Percentiles rank a stretch among this genome's conserved stretches.
phyloP scores from a whole-genome alignment of 2,797 vertebrate genomes.

The Lacerta viridis region DNA sequence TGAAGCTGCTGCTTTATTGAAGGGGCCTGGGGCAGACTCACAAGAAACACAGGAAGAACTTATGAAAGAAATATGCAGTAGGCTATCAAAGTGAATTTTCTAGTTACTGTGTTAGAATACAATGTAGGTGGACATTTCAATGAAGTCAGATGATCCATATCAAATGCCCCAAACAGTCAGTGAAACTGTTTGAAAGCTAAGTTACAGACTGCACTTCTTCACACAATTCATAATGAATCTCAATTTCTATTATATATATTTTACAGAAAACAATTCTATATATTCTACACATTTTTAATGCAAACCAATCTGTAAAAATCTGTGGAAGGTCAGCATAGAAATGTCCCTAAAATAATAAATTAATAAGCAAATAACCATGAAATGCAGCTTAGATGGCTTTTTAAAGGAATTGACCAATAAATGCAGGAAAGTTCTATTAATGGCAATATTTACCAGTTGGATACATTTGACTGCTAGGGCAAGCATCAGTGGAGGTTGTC shows the following conservation, averaged over 20 bases:
- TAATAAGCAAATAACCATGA: too few species aligned
- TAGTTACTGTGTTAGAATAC: too few species aligned
- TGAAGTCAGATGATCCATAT: neutral
- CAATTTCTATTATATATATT: neutral
- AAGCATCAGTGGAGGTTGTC: neutral
- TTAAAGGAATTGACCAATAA: too few species aligned
- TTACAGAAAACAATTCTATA: too few species aligned
- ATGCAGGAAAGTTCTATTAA: too few species aligned
- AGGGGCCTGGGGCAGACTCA: neutral
- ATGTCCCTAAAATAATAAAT: too few species aligned
- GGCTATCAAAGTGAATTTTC: too few species aligned
- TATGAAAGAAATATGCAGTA: neutral
- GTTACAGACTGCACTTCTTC: neutral
- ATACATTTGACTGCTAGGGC: neutral
- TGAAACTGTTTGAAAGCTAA: neutral
- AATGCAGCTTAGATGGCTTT: too few species aligned
- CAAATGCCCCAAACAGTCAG: neutral
- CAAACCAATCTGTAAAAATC: too few species aligned
- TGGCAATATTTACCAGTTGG: too few species aligned
- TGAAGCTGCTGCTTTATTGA: conserved; percentile 24
- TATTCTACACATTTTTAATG: neutral
- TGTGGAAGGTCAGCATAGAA: too few species aligned
- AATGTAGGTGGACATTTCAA: neutral
- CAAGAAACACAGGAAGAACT: neutral
- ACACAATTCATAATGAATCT: neutral